Percentiles rank a stretch among this genome's conserved stretches.
These are phyloP conservation scores for Macrosiphum euphorbiae DNA, from an alignment of 2,888 invertebrate genomes.

Conservation along the genomic window DNA sequence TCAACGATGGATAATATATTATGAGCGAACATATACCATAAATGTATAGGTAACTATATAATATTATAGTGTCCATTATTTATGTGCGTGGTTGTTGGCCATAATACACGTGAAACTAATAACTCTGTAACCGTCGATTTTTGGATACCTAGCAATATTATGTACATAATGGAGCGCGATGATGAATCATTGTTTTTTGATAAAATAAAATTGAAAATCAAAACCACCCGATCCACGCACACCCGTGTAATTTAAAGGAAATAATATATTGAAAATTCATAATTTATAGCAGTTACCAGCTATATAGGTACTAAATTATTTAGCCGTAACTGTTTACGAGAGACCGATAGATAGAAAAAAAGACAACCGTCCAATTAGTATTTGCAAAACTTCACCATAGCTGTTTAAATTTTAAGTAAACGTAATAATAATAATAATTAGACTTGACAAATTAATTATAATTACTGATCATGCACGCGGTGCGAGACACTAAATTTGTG, in stretches of 20 bases:
- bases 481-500: background rate
- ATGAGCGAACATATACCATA: background rate
- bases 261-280: background rate
- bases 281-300: background rate
- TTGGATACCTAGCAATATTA: constrained; percentile 8
- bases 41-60: constrained; percentile 13
- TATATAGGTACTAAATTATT: background rate
- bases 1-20: constrained; percentile 18
- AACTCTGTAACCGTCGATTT: constrained; percentile 22
- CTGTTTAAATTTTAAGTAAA: background rate
- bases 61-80: constrained; percentile 23
- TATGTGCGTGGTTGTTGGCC: constrained; percentile 10
- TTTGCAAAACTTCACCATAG: background rate
- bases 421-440: background rate
- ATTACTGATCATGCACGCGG: background rate
- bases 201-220: constrained; percentile 1
- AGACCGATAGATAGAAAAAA: background rate
- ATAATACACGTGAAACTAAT: constrained; percentile 26
- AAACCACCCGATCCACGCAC: background rate
- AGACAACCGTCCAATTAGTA: background rate
- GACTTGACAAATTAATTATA: background rate
- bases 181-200: constrained; percentile 32
- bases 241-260: background rate
- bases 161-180: background rate
- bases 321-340: background rate